Conservation (phyloP, 35 echinoderm and acorn worm genomes). For the Antedon bifida region DNA sequence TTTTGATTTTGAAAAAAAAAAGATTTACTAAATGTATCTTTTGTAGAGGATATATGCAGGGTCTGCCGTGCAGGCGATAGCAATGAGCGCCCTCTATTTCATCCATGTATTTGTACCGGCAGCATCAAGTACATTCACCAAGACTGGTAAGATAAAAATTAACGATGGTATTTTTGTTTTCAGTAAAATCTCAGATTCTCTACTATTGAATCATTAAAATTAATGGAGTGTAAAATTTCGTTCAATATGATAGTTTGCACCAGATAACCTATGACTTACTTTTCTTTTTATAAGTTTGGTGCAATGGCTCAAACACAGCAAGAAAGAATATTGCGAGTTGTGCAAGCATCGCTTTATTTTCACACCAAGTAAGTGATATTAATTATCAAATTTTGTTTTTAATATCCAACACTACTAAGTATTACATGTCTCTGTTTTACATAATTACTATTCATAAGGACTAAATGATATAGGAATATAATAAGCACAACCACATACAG, state of each 20-base stretch:
- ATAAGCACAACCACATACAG: no score
- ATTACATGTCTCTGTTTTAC: no score
- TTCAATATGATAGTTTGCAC: no score
- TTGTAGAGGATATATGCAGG: conserved; percentile 63
- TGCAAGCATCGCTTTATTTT: conserved; percentile 96
- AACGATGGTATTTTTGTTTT: neutral
- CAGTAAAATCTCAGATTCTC: neutral
- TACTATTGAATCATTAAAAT: no score
- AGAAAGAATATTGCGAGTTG: conserved; percentile 98
- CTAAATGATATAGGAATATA: no score
- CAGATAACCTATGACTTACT: no score
- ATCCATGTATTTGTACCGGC: conserved; percentile 95
- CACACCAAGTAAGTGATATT: conserved; percentile 84
- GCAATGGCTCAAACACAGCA: conserved; percentile 99
- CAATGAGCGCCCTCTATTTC: conserved; percentile 73
- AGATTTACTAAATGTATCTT: no score
- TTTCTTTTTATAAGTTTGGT: conserved; percentile 54
- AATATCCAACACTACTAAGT: no score
- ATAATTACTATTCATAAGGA: no score
- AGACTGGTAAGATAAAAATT: conserved; percentile 95
- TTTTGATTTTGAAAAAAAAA: no score
- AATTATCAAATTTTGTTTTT: neutral
- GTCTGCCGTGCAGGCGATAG: conserved; percentile 75
- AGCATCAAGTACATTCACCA: conserved; percentile 96
- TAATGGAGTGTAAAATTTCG: no score